These are phyloP conservation scores for Penelope pileata DNA, from an alignment of 2,113 vertebrate species.

Conservation along the genomic window DNA sequence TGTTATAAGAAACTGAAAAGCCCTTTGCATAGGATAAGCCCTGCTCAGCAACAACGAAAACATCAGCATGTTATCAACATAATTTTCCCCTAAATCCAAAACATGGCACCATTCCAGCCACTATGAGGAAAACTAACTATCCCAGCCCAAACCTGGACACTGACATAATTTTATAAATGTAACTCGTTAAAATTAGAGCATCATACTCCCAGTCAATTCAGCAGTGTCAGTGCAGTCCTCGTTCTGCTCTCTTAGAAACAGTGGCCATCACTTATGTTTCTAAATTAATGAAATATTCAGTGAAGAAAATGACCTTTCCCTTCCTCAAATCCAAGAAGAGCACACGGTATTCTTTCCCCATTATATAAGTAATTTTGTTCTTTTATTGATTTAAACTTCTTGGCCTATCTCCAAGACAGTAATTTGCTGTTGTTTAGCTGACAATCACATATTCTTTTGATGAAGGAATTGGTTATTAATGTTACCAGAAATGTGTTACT, in stretches of 20 bases:
- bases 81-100: too few species aligned
- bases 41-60: background rate
- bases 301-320: background rate
- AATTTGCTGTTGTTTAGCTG: background rate
- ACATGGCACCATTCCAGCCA: background rate
- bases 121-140: background rate
- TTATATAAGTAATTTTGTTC: background rate
- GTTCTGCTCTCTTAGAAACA: background rate
- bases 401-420: background rate
- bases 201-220: background rate
- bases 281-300: background rate
- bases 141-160: background rate
- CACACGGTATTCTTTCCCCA: background rate
- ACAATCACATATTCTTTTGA: background rate
- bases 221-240: background rate
- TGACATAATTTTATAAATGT: background rate
- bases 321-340: background rate
- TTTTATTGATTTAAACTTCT: background rate
- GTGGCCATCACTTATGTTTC: background rate
- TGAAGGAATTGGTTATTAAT: background rate
- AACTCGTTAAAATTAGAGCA: background rate
- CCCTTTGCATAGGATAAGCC: background rate
- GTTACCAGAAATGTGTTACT: background rate
- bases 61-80: background rate
- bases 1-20: background rate